phyloP scores from a whole-genome alignment of 2,113 vertebrate species.

The Sander lucioperca region DNA sequence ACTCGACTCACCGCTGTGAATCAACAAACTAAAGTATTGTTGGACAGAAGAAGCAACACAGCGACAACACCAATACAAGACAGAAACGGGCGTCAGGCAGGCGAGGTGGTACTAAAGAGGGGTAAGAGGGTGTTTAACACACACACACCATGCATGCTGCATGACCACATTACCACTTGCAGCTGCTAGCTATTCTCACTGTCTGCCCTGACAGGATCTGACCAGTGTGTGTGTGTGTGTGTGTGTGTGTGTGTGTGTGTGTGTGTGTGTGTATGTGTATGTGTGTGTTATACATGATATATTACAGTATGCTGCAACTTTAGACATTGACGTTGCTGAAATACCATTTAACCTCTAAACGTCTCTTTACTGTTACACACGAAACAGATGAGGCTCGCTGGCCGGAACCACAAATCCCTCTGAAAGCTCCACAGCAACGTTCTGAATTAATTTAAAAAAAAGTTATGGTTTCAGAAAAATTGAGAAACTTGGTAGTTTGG shows the following conservation, averaged over 20 bases:
- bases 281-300: constrained; percentile 31
- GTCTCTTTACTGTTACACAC: constrained; percentile 23
- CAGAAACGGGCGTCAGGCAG: constrained; percentile 49
- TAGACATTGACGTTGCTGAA: constrained; percentile 53
- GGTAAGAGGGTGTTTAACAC: constrained; percentile 67
- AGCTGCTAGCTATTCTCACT: constrained; percentile 76
- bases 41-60: neutral
- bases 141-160: constrained; percentile 6
- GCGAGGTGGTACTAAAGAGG: constrained; percentile 56
- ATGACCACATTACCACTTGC: constrained; percentile 68
- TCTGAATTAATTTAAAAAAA: constrained; percentile 7
- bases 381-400: constrained; percentile 1
- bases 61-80: constrained; percentile 6
- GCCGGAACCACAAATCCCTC: neutral
- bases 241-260: neutral
- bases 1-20: constrained; percentile 34
- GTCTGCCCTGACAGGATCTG: constrained; percentile 65
- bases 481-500: neutral
- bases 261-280: no score
- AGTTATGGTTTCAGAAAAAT: constrained; percentile 28
- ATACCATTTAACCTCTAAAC: constrained; percentile 59
- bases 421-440: constrained; percentile 16
- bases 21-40: constrained; percentile 22
- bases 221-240: constrained; percentile 24
- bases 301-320: constrained; percentile 63